Conservation (phyloP, 2,888 invertebrate species). For the Busseola fusca region DNA sequence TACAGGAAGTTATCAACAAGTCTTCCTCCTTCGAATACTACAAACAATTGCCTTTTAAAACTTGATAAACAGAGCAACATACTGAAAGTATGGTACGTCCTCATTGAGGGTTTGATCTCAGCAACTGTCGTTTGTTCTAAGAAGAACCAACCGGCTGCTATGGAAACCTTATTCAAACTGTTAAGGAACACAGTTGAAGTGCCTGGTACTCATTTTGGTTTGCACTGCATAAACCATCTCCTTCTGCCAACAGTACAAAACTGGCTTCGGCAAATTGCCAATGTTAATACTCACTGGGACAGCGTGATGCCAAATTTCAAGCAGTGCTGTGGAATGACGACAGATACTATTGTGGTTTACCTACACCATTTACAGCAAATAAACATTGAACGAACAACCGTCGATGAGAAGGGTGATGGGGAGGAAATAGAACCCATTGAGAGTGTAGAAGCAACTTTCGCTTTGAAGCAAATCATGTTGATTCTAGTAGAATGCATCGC, state of each 20-base stretch:
- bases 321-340: conserved; percentile 97
- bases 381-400: conserved; percentile 78
- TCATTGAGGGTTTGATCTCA: conserved; percentile 95
- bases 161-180: conserved; percentile 96
- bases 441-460: conserved; percentile 90
- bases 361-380: conserved; percentile 93
- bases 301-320: conserved; percentile 96
- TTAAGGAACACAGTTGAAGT: conserved; percentile 93
- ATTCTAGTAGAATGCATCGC: conserved; percentile 97
- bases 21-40: conserved; percentile 83
- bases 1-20: conserved; percentile 90
- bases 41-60: conserved; percentile 89
- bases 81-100: conserved; percentile 96
- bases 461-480: conserved; percentile 95
- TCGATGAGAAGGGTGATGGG: conserved; percentile 80
- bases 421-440: conserved; percentile 88
- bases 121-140: conserved; percentile 95
- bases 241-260: conserved; percentile 97
- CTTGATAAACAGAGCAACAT: conserved; percentile 95
- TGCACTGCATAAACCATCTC: conserved; percentile 97
- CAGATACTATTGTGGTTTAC: conserved; percentile 96
- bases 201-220: conserved; percentile 96
- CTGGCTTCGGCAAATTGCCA: conserved; percentile 94
- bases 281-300: conserved; percentile 92
- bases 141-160: conserved; percentile 95